Conservation (phyloP, 1,140 invertebrate genomes). For the Drosophila leontia region DNA sequence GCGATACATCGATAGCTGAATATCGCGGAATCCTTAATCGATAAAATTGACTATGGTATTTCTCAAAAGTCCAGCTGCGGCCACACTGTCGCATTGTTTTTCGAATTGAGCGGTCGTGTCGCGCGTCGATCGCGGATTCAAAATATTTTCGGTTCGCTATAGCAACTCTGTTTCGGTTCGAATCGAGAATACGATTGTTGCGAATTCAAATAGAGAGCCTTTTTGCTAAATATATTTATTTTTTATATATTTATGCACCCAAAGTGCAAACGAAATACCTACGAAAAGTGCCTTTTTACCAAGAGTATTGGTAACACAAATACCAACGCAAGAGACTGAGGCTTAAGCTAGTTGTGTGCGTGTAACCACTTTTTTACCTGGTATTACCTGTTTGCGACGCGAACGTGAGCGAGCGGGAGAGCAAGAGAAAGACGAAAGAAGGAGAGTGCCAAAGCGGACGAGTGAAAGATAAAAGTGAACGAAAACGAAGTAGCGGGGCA, state of each 20-base stretch:
- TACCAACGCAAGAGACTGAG: conserved; percentile 32
- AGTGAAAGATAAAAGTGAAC: conserved; percentile 54
- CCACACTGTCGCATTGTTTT: conserved; percentile 10
- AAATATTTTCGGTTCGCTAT: conserved; percentile 7
- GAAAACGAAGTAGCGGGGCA: conserved; percentile 34
- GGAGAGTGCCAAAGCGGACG: conserved; percentile 31
- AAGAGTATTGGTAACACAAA: conserved; percentile 46
- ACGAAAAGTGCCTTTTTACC: conserved; percentile 36
- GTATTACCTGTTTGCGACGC: conserved; percentile 54
- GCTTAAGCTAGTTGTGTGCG: conserved; percentile 28
- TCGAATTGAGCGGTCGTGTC: conserved; percentile 21
- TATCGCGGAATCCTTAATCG: not conserved
- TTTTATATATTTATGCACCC: not conserved
- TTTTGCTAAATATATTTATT: not conserved
- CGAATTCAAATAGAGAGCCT: not conserved
- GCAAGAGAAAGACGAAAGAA: conserved; percentile 12
- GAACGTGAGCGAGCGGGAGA: conserved; percentile 10
- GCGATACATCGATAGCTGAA: too few relatives aligned
- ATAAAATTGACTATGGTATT: not conserved
- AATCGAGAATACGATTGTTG: not conserved
- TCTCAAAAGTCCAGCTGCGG: not conserved
- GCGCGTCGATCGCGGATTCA: conserved; percentile 37
- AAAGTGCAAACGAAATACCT: conserved; percentile 10
- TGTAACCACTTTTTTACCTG: conserved; percentile 66
- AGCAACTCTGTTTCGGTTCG: not conserved